Evolutionary conservation across 1,140 invertebrate genomes (phyloP).

Genomic region (Drosophila pandora): DNA sequence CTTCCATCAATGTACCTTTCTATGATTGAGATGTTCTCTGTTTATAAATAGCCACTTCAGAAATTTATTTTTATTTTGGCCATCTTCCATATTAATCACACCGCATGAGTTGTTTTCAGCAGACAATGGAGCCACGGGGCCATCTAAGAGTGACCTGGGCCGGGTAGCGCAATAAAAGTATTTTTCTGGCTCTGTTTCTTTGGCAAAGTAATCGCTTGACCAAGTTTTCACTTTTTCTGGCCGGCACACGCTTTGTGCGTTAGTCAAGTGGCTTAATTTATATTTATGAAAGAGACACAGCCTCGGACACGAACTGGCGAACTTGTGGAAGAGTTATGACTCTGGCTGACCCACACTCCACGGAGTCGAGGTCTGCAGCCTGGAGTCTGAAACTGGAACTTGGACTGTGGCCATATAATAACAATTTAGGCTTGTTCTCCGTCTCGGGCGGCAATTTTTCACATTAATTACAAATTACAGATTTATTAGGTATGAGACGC

Average conservation of each 20-base stretch:
- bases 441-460: conserved; percentile 74
- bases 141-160: conserved; percentile 36
- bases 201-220: conserved; percentile 47
- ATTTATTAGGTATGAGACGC: conserved; percentile 78
- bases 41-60: conserved; percentile 39
- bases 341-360: conserved; percentile 78
- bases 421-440: conserved; percentile 82
- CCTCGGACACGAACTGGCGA: conserved; percentile 53
- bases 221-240: conserved; percentile 59
- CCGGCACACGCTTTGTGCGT: conserved; percentile 54
- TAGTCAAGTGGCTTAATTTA: conserved; percentile 78
- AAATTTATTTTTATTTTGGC: conserved; percentile 53
- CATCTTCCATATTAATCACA: conserved; percentile 76
- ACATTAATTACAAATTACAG: conserved; percentile 83
- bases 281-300: conserved; percentile 70
- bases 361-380: conserved; percentile 1
- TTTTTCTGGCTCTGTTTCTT: conserved; percentile 17
- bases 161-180: conserved; percentile 46
- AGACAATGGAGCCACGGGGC: conserved; percentile 64
- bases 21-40: conserved; percentile 61
- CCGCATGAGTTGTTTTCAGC: conserved; percentile 73
- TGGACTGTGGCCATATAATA: conserved; percentile 68
- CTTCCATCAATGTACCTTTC: neutral
- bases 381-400: conserved; percentile 51
- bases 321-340: conserved; percentile 78